Evolutionary conservation across 2,888 invertebrate genomes (phyloP).

Genomic region (Nomada lathburiana): DNA sequence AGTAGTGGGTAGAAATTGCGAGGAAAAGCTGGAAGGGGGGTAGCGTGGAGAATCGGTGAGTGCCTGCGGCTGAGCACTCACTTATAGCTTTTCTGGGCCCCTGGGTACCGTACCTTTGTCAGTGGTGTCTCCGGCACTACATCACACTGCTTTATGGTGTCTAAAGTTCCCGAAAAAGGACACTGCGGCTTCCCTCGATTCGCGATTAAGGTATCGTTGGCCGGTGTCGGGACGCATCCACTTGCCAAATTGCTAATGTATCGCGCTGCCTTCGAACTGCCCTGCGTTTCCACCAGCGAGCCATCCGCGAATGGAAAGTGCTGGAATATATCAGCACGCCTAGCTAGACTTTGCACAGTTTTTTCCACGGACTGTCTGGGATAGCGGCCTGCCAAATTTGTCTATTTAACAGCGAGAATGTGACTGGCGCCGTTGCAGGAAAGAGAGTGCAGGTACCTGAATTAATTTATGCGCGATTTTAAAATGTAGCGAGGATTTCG

Average conservation of each 20-base stretch:
- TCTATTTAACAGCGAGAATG: not conserved
- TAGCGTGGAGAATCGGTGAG: constrained; percentile 62
- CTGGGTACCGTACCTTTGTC: constrained; percentile 81
- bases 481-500: too few species aligned
- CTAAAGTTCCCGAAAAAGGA: constrained; percentile 74
- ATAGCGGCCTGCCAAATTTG: not conserved
- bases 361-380: not conserved
- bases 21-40: constrained; percentile 44
- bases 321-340: constrained; percentile 24
- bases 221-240: constrained; percentile 18
- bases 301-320: constrained; percentile 34
- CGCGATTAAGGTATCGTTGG: constrained; percentile 61
- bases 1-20: constrained; percentile 57
- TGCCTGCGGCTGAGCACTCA: constrained; percentile 76
- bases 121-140: constrained; percentile 78
- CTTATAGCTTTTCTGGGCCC: constrained; percentile 78
- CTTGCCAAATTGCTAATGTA: constrained; percentile 57
- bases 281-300: not conserved
- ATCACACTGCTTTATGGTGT: constrained; percentile 80
- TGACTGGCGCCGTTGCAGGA: not conserved
- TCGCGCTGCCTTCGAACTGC: constrained; percentile 6
- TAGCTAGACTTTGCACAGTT: not conserved
- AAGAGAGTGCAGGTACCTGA: not conserved
- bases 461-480: not conserved
- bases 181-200: constrained; percentile 30